These are phyloP conservation scores for Misgurnus anguillicaudatus DNA, from an alignment of 2,113 vertebrate genomes.

Conservation along the genomic window DNA sequence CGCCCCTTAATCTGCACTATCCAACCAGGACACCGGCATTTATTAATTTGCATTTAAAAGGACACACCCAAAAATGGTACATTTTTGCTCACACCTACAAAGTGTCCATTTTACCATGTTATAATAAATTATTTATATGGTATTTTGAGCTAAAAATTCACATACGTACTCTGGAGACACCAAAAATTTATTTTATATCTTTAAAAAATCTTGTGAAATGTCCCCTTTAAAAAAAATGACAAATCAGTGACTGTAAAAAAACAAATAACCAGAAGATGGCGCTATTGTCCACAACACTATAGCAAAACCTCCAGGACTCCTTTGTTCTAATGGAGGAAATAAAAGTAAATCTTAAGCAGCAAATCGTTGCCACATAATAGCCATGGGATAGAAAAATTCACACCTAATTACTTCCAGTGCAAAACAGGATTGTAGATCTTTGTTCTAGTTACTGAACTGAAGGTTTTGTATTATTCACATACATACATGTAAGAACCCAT, in stretches of 20 bases:
- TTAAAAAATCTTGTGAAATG: too few species aligned
- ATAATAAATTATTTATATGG: too few species aligned
- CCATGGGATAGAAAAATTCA: background rate
- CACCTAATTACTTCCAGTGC: background rate
- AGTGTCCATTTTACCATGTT: too few species aligned
- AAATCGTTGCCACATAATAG: background rate
- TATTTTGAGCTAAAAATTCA: too few species aligned
- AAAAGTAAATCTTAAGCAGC: background rate
- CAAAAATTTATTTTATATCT: too few species aligned
- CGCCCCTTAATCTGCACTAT: too few species aligned
- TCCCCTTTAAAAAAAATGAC: background rate
- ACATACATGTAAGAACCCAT: background rate
- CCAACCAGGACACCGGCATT: too few species aligned
- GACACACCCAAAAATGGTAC: too few species aligned
- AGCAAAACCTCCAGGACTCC: background rate
- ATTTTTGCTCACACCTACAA: too few species aligned
- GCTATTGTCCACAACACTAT: background rate
- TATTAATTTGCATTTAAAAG: too few species aligned
- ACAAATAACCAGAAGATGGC: slow-evolving; percentile 20
- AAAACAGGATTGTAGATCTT: background rate
- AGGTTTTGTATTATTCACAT: slow-evolving; percentile 4
- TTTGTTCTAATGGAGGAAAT: slow-evolving; percentile 11
- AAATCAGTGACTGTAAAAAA: background rate
- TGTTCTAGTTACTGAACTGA: background rate
- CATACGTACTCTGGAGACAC: too few species aligned